These are phyloP conservation scores for Meleagris gallopavo DNA, from an alignment of 2,113 vertebrate species.

Conservation along the genomic window DNA sequence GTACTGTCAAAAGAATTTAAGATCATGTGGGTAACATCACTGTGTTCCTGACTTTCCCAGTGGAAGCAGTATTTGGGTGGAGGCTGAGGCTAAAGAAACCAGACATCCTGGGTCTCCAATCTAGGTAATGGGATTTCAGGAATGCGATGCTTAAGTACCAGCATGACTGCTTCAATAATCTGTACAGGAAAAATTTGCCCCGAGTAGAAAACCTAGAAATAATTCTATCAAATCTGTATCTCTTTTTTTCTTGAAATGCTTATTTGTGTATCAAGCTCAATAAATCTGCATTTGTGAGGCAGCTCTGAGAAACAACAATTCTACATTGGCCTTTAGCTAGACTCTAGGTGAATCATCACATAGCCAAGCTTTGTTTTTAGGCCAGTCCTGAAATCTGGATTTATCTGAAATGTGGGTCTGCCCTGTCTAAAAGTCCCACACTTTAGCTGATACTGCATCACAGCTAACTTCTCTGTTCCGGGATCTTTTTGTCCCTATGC, in stretches of 20 bases:
- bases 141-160: background rate
- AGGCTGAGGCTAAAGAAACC: background rate
- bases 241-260: background rate
- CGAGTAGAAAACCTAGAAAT: background rate
- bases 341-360: background rate
- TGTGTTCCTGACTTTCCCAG: background rate
- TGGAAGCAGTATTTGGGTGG: background rate
- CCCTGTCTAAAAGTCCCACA: background rate
- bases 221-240: background rate
- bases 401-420: background rate
- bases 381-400: background rate
- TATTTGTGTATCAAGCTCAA: background rate
- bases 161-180: background rate
- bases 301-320: conserved; percentile 3
- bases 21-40: background rate
- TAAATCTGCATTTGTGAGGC: background rate
- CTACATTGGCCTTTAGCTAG: background rate
- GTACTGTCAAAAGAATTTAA: background rate
- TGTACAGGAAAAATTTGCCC: background rate
- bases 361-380: background rate
- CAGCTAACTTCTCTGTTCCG: conserved; percentile 47
- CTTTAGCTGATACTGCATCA: background rate
- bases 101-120: background rate
- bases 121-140: background rate
- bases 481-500: conserved; percentile 50